A percentile compares a stretch with the other conserved stretches of the same genome.
Evolutionary conservation across 2,888 invertebrate species (phyloP).

Genomic region (Drosophila cognata): DNA sequence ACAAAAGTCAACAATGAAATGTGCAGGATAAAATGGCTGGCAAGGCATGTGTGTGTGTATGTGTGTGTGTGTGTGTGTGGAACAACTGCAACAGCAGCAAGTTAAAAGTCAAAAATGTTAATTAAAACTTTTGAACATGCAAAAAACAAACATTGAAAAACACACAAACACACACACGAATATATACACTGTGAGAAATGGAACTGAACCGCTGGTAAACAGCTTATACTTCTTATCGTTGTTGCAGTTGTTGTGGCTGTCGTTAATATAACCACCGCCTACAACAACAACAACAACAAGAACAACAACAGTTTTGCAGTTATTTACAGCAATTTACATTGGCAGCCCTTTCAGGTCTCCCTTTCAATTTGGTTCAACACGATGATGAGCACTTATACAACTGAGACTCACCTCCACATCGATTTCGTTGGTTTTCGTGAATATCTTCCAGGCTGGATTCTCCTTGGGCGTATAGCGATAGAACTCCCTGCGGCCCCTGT

Average conservation of each 20-base stretch:
- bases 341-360: slow-evolving; percentile 51
- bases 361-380: slow-evolving; percentile 44
- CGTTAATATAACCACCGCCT: slow-evolving; percentile 47
- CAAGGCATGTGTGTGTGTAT: slow-evolving; percentile 14
- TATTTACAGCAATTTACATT: slow-evolving; percentile 65
- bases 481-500: slow-evolving; percentile 92
- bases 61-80: slow-evolving; percentile 18
- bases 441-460: slow-evolving; percentile 89
- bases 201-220: slow-evolving; percentile 32
- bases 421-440: slow-evolving; percentile 89
- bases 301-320: slow-evolving; percentile 30
- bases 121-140: slow-evolving; percentile 78
- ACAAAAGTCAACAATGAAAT: slow-evolving; percentile 72
- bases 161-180: slow-evolving; percentile 17
- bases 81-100: slow-evolving; percentile 49
- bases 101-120: slow-evolving; percentile 78
- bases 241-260: slow-evolving; percentile 37
- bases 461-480: slow-evolving; percentile 93
- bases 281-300: slow-evolving; percentile 8
- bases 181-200: slow-evolving; percentile 9
- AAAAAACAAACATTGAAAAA: slow-evolving; percentile 66
- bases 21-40: slow-evolving; percentile 32
- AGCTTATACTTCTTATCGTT: slow-evolving; percentile 42
- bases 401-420: slow-evolving; percentile 89
- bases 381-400: slow-evolving; percentile 25